Evolutionary conservation across 2,113 vertebrate genomes (phyloP), one percentile per base, ranked within the genome.

Genomic region (Datnioides undecimradiatus): DNA sequence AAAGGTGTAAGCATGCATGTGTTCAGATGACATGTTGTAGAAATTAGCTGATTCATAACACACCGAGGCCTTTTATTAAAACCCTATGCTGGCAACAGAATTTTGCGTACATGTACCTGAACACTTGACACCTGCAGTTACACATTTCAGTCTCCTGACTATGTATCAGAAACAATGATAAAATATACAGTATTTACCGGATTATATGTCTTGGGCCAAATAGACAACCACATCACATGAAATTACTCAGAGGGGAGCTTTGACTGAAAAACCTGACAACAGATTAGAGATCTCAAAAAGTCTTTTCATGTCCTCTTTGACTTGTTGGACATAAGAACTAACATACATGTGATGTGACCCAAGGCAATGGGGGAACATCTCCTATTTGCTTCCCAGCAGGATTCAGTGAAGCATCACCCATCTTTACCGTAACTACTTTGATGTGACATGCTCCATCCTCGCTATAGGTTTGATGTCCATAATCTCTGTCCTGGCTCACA

Each of bases 401-500:
- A 52, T 33, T 48, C n/a, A 49, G 33, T 38, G 12, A 57, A 38
- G 40, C 25, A 25, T 64, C 27, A 23, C 5, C 25, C 16, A 63
- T 64, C 5, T 34, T 64, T 57, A 62, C 14, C 9, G 21, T 52
- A 41, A 41, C 54, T 40, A 52, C 38, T 70, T 41, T 45, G 45
- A 75, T 79, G 65, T 52, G 46, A 58, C 63, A 68, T 63, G 23
- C 84, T 63, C 54, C 62, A 25, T 75, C 62, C 31, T 40, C 23
- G 11, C 31, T 51, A 13, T 34, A 48, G 38, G 57, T 77, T 76
- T 84, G 49, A 83, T 58, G 74, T 79, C 73, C 57, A 33, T 76
- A 83, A 87, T 80, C 84, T 70, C 51, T 63, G 45, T 60, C 36
- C 45, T 85, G 80, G 73, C 31, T 34, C 11, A 17, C 43, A 64